These are phyloP conservation scores for Drosophila grimshawi DNA, from an alignment of 1,140 invertebrate species.

Conservation along the genomic window DNA sequence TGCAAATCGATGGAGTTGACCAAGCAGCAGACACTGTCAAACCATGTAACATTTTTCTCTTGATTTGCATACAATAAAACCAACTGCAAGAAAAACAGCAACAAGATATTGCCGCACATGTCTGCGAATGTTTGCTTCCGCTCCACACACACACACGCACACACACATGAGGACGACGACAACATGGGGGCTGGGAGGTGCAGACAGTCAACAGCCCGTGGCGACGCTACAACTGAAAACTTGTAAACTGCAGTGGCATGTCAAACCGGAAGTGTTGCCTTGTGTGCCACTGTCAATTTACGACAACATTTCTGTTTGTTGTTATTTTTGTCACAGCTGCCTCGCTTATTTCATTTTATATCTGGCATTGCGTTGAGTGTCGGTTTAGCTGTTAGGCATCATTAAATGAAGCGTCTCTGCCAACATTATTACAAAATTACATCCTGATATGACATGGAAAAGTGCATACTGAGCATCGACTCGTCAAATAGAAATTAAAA, in stretches of 20 bases:
- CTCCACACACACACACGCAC: conserved; percentile 7
- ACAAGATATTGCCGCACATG: conserved; percentile 39
- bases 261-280: conserved; percentile 69
- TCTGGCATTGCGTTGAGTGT: conserved; percentile 50
- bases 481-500: not conserved
- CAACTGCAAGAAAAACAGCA: conserved; percentile 21
- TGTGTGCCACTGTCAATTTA: conserved; percentile 66
- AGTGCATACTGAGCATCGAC: not conserved
- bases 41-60: conserved; percentile 33
- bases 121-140: conserved; percentile 38
- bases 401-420: conserved; percentile 52
- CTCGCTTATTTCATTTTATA: conserved; percentile 48
- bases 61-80: conserved; percentile 65
- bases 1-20: conserved; percentile 46
- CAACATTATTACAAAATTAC: not conserved
- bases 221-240: conserved; percentile 27
- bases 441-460: not conserved
- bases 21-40: conserved; percentile 24
- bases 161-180: not conserved
- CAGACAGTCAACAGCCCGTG: conserved; percentile 26
- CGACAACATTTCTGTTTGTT: conserved; percentile 32
- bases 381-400: conserved; percentile 58
- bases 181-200: not conserved
- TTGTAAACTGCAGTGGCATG: conserved; percentile 42
- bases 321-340: conserved; percentile 13